Evolutionary conservation across 2,113 vertebrate genomes (phyloP).

Genomic region (Symphodus melops): DNA sequence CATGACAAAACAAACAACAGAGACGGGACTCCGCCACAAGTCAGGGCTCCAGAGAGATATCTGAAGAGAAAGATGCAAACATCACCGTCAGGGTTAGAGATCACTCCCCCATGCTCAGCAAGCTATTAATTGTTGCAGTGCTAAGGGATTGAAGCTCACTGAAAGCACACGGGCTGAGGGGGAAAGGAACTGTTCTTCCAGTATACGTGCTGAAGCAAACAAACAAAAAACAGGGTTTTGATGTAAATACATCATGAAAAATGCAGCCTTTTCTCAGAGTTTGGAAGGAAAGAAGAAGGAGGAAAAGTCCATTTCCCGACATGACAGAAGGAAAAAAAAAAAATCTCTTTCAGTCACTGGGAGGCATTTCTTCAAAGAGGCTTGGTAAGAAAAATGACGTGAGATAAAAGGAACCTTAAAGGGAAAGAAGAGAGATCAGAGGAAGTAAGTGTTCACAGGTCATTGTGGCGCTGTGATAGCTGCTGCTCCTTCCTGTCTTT

Average conservation of each 20-base stretch:
- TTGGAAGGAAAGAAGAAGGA: not conserved
- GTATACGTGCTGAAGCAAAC: not conserved
- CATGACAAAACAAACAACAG: constrained; percentile 17
- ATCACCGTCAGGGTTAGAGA: not conserved
- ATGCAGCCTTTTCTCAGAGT: not conserved
- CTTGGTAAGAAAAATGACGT: constrained; percentile 5
- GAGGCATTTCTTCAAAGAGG: constrained; percentile 11
- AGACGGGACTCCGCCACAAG: constrained; percentile 24
- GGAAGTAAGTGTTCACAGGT: not conserved
- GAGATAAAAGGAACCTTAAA: not conserved
- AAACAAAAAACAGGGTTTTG: not conserved
- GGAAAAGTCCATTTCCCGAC: not conserved
- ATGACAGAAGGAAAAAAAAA: constrained; percentile 6
- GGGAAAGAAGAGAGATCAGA: constrained; percentile 11
- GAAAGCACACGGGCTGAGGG: not conserved
- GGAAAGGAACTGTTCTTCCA: not conserved
- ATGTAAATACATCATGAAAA: constrained; percentile 10
- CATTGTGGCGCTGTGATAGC: constrained; percentile 7
- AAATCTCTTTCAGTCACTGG: not conserved
- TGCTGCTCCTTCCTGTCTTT: not conserved
- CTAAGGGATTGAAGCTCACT: not conserved
- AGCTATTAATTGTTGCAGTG: not conserved
- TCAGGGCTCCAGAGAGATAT: constrained; percentile 6
- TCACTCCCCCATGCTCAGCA: not conserved
- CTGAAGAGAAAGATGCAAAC: not conserved